Base-by-base conservation (phyloP, 2,797 vertebrate genomes). In the Sebastolobus altivelis region DNA sequence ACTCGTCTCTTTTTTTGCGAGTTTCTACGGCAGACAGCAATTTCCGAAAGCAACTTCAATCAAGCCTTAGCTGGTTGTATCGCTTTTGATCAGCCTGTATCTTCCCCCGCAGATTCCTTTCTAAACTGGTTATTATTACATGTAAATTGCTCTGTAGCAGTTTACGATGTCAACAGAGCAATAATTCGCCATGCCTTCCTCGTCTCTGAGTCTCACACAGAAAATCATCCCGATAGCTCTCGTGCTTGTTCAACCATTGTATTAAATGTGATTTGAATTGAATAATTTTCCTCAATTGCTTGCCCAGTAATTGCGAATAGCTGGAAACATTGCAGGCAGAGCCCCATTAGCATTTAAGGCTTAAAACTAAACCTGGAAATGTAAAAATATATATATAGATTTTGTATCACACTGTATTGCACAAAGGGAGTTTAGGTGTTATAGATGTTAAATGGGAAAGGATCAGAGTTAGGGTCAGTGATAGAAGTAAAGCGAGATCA, bases 81-180 rank as follows among this genome's bases (percentile, higher is more conserved):
- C 71, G 18, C 61, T 49, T 87, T 87, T 83, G 77, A 80, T 81
- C 20, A 31, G 46, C 40, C 9, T 18, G 2, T 66, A 66, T 80
- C 66, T 72, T 75, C 22, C n/a, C 58, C 27, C 22, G 9, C 61
- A 73, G 31, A 75, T 80, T 80, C 43, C 25, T 74, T 33, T 72
- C 63, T 59, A 31, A 82, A 70, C 8, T 1, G 46, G 4, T 72
- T 77, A 59, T 78, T 75, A 73, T 79, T 43, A 35, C 29, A 72
- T 86, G 65, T 73, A 79, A 74, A 85, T 82, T 77, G 38, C 38
- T 81, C 66, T 43, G n/a, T 62, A 31, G 72, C 66, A 72, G 62
- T 80, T 84, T 62, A 55, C 18, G 1, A 54, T 79, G 38, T 40
- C 65, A 80, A 60, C 71, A 62, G 22, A 79, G 58, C 31, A 40